phyloP scores from a whole-genome alignment of 2,888 invertebrate species.

The Hetaerina titia region DNA sequence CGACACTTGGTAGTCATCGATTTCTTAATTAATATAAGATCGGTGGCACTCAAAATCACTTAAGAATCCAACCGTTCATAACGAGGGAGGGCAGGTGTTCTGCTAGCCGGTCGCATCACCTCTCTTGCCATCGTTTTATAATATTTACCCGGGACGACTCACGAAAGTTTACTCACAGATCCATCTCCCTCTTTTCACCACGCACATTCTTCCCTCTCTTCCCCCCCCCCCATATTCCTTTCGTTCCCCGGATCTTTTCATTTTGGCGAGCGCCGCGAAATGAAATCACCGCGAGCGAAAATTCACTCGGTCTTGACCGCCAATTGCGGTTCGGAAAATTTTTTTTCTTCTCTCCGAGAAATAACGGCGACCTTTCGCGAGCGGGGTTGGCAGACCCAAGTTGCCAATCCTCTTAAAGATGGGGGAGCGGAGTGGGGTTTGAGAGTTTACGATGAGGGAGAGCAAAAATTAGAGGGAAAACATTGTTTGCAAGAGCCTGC shows the following conservation, averaged over 20 bases:
- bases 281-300: constrained; percentile 14
- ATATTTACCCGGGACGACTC: too few species aligned
- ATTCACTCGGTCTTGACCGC: constrained; percentile 2
- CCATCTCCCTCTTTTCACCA: neutral
- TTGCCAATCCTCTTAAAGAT: neutral
- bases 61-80: neutral
- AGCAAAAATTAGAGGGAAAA: too few species aligned
- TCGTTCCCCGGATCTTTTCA: neutral
- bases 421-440: neutral
- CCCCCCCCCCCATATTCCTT: neutral
- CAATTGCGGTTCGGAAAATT: constrained; percentile 6
- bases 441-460: too few species aligned
- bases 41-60: neutral
- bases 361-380: neutral
- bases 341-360: neutral
- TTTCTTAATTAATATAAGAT: neutral
- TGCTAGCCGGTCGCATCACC: neutral
- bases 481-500: too few species aligned
- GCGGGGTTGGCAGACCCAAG: neutral
- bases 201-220: neutral
- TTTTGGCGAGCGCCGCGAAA: neutral
- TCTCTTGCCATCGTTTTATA: neutral
- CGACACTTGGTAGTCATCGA: neutral
- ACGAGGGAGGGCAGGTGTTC: neutral
- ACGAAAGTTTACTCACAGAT: neutral